Evolutionary conservation across 2,888 invertebrate species (phyloP).

Genomic region (Craniophora ligustri): DNA sequence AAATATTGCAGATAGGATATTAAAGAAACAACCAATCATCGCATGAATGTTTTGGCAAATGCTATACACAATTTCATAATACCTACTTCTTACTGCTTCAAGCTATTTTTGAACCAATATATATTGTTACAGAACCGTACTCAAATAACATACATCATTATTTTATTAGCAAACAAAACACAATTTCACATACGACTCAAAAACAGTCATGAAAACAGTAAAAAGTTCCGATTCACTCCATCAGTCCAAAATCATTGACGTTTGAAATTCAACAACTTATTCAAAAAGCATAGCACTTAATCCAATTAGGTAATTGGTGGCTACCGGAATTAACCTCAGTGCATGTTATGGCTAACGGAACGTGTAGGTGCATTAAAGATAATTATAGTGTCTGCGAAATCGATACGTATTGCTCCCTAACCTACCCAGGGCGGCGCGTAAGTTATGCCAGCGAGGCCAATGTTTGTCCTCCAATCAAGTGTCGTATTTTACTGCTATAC

Average conservation of each 20-base stretch:
- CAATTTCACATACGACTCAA: background rate
- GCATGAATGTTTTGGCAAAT: conserved; percentile 46
- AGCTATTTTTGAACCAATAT: conserved; percentile 38
- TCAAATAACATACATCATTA: conserved; percentile 37
- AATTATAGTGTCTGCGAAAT: conserved; percentile 59
- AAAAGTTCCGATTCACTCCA: conserved; percentile 12
- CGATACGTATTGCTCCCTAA: conserved; percentile 58
- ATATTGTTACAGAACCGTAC: conserved; percentile 36
- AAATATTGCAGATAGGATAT: conserved; percentile 40
- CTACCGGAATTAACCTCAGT: conserved; percentile 45
- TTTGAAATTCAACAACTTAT: conserved; percentile 37
- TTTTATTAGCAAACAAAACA: conserved; percentile 1
- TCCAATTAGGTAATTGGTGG: conserved; percentile 65
- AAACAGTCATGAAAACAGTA: conserved; percentile 2
- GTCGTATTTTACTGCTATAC: conserved; percentile 77
- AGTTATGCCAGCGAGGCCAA: conserved; percentile 59
- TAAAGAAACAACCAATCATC: conserved; percentile 42
- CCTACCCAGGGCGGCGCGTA: conserved; percentile 52
- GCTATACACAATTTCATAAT: conserved; percentile 20
- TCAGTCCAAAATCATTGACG: conserved; percentile 20
- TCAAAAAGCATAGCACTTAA: conserved; percentile 42
- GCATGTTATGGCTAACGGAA: conserved; percentile 41
- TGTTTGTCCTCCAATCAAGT: conserved; percentile 81
- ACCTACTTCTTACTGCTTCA: conserved; percentile 10
- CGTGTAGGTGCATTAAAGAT: conserved; percentile 60